Base-by-base conservation (phyloP, 2,797 vertebrate genomes). In the Otolemur crassicaudatus region DNA sequence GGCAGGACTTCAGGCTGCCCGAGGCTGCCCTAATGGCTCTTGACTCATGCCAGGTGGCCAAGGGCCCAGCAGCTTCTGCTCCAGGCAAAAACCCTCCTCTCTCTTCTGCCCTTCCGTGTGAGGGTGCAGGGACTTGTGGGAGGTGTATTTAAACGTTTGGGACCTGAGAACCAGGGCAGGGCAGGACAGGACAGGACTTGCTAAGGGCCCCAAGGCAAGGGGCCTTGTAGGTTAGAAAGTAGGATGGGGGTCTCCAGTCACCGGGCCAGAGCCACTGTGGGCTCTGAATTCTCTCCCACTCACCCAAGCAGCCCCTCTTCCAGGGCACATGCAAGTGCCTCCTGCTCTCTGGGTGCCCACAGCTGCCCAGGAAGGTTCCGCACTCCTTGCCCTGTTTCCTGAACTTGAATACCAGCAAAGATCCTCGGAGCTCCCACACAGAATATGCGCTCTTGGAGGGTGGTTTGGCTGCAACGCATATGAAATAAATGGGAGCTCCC, bases 241-340 rank as follows among this genome's bases (percentile, higher is more conserved):
- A 97, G 97, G 98, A 98, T 98, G 98, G 99, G 99, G 99, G 99
- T 99, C 99, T 98, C 98, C 98, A 98, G 99, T 98, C 99, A 98
- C 98, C 99, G 99, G 99, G 99, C 99, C 99, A 99, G 98, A 99
- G 99, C 99, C 99, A 99, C 99, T 98, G 98, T 98, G 98, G 98
- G 98, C 99, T 99, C 99, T 99, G 99, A 99, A 99, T 99, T 99
- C 99, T 99, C 99, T 99, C 98, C 93, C 91, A 91, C 95, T 92
- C 84, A 83, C 98, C 98, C 98, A 98, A 99, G 79, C 89, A 25
- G 23, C 95, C 49, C 49, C 49, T 53, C 49, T 53, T 53, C 31
- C 31, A n/a, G 65, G 81, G 40, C 96, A 98, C 98, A 98, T 56
- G 97, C 98, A 97, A 98, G 98, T 94, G 99, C 99, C 72, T 99